phyloP scores from a whole-genome alignment of 2,113 vertebrate genomes.

The Phoenicopterus ruber region DNA sequence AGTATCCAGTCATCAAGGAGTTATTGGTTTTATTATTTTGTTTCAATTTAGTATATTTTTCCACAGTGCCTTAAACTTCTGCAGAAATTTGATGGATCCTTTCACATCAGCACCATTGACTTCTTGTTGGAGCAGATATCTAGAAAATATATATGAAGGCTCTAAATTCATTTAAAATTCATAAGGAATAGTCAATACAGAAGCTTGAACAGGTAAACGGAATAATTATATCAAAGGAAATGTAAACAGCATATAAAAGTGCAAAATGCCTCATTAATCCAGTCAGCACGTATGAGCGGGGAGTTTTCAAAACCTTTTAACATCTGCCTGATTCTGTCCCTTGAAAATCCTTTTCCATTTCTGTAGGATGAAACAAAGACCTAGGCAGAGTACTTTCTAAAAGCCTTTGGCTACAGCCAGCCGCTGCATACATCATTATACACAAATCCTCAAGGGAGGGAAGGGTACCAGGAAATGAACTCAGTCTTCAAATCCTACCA shows the following conservation, averaged over 20 bases:
- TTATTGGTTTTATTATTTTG: neutral
- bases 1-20: neutral
- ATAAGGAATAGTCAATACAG: neutral
- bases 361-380: neutral
- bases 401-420: constrained; percentile 6
- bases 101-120: neutral
- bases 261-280: constrained; percentile 15
- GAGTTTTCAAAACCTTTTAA: constrained; percentile 38
- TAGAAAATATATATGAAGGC: neutral
- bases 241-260: neutral
- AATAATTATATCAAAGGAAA: neutral
- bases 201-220: neutral
- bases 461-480: neutral
- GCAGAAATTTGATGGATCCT: neutral
- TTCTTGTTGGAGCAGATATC: neutral
- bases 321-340: neutral
- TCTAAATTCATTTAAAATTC: neutral
- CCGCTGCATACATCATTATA: neutral
- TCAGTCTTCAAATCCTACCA: neutral
- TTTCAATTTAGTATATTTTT: neutral
- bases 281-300: neutral
- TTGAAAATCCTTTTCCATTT: constrained; percentile 15
- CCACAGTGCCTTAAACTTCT: neutral
- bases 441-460: neutral
- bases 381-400: neutral